phyloP scores from a whole-genome alignment of 2,113 vertebrate species.

The Sclerurus mexicanus region DNA sequence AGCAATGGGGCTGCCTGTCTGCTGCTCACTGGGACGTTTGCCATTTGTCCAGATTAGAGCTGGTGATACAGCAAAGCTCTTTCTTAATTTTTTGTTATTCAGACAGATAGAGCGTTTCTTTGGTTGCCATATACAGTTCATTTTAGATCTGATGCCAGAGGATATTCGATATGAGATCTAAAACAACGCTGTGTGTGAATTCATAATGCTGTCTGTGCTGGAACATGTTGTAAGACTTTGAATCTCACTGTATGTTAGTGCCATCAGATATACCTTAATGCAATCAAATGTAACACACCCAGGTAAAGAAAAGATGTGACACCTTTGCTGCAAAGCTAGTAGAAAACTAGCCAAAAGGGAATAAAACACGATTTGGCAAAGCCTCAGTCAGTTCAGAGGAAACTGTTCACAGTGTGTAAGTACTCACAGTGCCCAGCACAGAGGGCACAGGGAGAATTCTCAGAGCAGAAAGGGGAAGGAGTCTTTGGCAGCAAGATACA shows the following conservation, averaged over 20 bases:
- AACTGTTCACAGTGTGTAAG: not conserved
- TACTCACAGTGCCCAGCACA: not conserved
- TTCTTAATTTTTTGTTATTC: not conserved
- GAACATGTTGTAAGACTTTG: conserved; percentile 43
- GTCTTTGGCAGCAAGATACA: not conserved
- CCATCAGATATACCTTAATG: conserved; percentile 48
- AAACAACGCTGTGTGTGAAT: not conserved
- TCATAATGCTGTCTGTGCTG: not conserved
- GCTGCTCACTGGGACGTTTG: not conserved
- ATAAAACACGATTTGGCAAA: conserved; percentile 8
- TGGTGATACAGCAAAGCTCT: conserved; percentile 30
- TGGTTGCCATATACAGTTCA: conserved; percentile 34
- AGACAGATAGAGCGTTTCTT: conserved; percentile 18
- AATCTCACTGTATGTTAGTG: not conserved
- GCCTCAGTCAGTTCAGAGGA: conserved; percentile 1
- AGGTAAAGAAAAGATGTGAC: conserved; percentile 41
- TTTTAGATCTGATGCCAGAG: conserved; percentile 67
- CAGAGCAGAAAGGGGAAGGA: not conserved
- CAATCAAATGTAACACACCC: not conserved
- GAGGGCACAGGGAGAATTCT: not conserved
- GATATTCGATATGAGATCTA: conserved; percentile 59
- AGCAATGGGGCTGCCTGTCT: not conserved
- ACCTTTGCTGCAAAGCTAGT: conserved; percentile 2
- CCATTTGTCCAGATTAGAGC: conserved; percentile 47
- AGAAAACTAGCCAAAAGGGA: conserved; percentile 30